These are phyloP conservation scores for Argyra leucocephala DNA, from an alignment of 2,888 invertebrate species.

Conservation along the genomic window DNA sequence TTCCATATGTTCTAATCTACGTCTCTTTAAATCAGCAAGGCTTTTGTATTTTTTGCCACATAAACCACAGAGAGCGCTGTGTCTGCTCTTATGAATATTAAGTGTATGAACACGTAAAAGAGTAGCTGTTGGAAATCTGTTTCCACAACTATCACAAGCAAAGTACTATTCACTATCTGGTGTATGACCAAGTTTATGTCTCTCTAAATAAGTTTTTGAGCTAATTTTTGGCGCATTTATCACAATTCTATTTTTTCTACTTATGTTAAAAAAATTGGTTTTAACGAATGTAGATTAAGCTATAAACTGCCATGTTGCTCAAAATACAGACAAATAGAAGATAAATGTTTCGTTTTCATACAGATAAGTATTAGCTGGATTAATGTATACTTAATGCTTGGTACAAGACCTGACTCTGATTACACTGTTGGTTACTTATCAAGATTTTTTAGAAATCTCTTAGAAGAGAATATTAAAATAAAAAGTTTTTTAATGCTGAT, in stretches of 20 bases:
- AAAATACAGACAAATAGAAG: too few species aligned
- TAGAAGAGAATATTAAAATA: too few species aligned
- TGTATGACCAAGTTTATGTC: constrained; percentile 18
- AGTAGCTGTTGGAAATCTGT: constrained; percentile 35
- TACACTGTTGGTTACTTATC: too few species aligned
- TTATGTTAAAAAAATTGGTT: too few species aligned
- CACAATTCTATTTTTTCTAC: neutral
- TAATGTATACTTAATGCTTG: too few species aligned
- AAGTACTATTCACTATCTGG: constrained; percentile 16
- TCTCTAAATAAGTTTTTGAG: constrained; percentile 5
- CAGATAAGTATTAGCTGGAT: too few species aligned
- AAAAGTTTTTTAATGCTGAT: too few species aligned
- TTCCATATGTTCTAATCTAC: constrained; percentile 36
- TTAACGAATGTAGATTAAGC: too few species aligned
- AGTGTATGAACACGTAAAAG: constrained; percentile 34
- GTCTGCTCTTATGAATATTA: constrained; percentile 34
- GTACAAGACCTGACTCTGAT: too few species aligned
- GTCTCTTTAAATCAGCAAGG: constrained; percentile 35
- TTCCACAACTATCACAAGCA: constrained; percentile 18
- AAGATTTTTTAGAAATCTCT: too few species aligned
- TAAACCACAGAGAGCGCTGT: constrained; percentile 39
- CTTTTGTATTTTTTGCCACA: constrained; percentile 41
- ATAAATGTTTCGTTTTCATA: too few species aligned
- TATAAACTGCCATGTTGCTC: too few species aligned
- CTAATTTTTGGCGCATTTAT: neutral